Evolutionary conservation across 2,113 vertebrate species (phyloP).

Genomic region (Gobio gobio): DNA sequence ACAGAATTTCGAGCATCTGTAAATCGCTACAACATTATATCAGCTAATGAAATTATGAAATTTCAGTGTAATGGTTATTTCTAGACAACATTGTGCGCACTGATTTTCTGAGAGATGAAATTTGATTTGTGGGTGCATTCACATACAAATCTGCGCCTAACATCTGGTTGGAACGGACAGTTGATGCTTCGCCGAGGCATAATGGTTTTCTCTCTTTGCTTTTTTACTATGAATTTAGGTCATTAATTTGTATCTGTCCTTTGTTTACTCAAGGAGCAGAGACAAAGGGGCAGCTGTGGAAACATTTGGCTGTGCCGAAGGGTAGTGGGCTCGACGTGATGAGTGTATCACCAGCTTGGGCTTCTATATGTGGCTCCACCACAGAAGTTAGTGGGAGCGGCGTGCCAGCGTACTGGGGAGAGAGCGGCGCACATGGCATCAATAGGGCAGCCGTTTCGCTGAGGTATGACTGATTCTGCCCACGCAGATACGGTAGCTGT

Average conservation of each 20-base stretch:
- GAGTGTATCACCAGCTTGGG: constrained; percentile 90
- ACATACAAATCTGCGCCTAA: constrained; percentile 33
- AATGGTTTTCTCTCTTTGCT: constrained; percentile 25
- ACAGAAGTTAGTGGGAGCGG: constrained; percentile 81
- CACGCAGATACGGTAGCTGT: not conserved
- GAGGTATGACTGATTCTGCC: constrained; percentile 42
- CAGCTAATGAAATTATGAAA: too few species aligned
- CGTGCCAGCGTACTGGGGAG: constrained; percentile 82
- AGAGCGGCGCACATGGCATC: constrained; percentile 17
- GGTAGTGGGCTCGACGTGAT: constrained; percentile 90
- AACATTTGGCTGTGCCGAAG: constrained; percentile 99
- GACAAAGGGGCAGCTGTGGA: constrained; percentile 99
- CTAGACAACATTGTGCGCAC: not conserved
- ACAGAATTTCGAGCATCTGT: too few species aligned
- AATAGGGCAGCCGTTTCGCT: constrained; percentile 29
- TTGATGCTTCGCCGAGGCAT: constrained; percentile 78
- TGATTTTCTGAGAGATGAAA: not conserved
- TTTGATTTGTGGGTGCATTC: constrained; percentile 6
- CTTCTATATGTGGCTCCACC: constrained; percentile 87
- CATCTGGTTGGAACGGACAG: constrained; percentile 92
- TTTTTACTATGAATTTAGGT: constrained; percentile 92
- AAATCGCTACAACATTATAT: too few species aligned
- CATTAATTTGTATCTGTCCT: constrained; percentile 99
- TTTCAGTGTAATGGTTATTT: not conserved
- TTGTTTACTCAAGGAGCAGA: constrained; percentile 99